phyloP scores from a whole-genome alignment of 1,140 invertebrate genomes.

The Drepana arcuata region DNA sequence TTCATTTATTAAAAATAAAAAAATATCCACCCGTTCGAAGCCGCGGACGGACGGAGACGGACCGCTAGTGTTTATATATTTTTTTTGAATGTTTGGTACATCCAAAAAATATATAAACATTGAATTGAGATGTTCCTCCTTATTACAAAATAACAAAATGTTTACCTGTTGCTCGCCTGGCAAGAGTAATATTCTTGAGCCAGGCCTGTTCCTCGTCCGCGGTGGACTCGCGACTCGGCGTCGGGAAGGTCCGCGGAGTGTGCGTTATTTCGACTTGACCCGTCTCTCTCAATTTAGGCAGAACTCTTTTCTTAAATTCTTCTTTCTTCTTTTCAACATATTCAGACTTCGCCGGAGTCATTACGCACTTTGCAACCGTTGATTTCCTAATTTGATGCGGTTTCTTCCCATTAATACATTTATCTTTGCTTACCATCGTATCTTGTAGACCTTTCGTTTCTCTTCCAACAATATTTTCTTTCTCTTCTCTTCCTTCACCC shows the following conservation, averaged over 20 bases:
- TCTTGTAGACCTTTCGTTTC: neutral
- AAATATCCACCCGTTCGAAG: too few species aligned
- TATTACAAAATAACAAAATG: too few species aligned
- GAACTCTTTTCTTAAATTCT: conserved; percentile 37
- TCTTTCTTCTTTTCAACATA: conserved; percentile 52
- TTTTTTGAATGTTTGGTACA: too few species aligned
- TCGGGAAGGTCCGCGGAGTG: conserved; percentile 84
- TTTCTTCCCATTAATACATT: conserved; percentile 2
- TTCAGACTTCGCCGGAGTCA: conserved; percentile 40
- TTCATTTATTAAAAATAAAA: too few species aligned
- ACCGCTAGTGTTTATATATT: too few species aligned
- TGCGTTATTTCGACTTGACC: conserved; percentile 79
- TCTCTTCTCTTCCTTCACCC: conserved; percentile 8
- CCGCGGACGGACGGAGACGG: too few species aligned
- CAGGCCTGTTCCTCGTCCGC: conserved; percentile 84
- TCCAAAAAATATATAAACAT: too few species aligned
- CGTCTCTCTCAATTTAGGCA: conserved; percentile 74
- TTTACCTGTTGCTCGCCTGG: conserved; percentile 77
- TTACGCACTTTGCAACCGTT: conserved; percentile 12
- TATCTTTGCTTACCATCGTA: conserved; percentile 4
- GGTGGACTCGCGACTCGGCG: conserved; percentile 85
- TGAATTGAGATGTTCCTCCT: too few species aligned
- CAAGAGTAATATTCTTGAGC: conserved; percentile 85
- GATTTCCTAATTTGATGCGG: conserved; percentile 4
- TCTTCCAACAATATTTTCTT: neutral